Conservation (phyloP, 1,140 invertebrate species). For the Brachionus asplanchnoidis region DNA sequence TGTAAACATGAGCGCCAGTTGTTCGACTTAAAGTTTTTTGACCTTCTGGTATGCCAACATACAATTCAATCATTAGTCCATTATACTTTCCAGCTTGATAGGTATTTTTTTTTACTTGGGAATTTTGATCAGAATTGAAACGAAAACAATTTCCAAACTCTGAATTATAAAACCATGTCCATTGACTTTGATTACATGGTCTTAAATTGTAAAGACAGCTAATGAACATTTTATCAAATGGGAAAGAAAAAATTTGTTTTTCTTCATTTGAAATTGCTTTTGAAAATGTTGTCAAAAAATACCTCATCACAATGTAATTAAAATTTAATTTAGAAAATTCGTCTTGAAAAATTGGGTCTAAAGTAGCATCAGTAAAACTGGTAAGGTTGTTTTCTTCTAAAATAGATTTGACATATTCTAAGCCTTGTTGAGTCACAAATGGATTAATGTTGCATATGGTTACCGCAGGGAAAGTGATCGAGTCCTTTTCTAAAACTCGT, state of each 20-base stretch:
- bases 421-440: neutral
- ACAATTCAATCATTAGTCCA: conserved; percentile 22
- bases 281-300: neutral
- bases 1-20: conserved; percentile 10
- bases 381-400: neutral
- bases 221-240: neutral
- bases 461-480: neutral
- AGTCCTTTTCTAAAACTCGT: neutral
- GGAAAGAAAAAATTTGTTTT: neutral
- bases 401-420: neutral
- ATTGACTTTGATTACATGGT: neutral
- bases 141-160: neutral
- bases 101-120: neutral
- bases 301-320: neutral
- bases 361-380: neutral
- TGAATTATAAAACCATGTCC: neutral
- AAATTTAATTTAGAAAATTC: neutral
- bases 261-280: neutral
- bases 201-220: neutral
- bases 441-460: conserved; percentile 21
- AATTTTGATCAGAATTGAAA: neutral
- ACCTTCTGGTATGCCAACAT: neutral
- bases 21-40: neutral
- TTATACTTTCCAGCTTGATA: neutral
- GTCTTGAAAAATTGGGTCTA: neutral